phyloP scores from a whole-genome alignment of 2,888 invertebrate genomes.

The Catocala nupta region DNA sequence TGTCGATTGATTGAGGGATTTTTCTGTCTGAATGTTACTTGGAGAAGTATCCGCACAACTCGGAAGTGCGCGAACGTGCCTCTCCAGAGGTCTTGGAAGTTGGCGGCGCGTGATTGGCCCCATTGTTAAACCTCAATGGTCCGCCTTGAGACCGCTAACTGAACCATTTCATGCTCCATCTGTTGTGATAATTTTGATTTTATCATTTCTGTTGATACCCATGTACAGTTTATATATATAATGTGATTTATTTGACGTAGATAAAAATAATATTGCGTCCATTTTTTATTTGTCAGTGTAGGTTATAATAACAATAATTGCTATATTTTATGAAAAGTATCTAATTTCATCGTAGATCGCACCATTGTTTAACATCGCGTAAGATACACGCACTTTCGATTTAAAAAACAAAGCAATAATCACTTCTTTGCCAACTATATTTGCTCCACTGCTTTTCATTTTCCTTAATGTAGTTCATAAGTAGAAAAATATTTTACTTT shows the following conservation, averaged over 20 bases:
- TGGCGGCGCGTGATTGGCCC: conserved; percentile 79
- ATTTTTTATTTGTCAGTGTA: too few species aligned
- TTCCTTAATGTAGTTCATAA: too few species aligned
- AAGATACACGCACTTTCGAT: too few species aligned
- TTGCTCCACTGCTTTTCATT: too few species aligned
- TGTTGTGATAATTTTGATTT: conserved; percentile 42
- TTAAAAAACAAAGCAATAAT: too few species aligned
- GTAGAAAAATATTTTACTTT: background rate
- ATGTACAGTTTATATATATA: background rate
- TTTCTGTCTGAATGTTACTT: conserved; percentile 58
- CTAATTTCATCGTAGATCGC: too few species aligned
- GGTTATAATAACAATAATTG: too few species aligned
- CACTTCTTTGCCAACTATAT: too few species aligned
- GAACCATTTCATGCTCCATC: conserved; percentile 61
- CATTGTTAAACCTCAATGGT: conserved; percentile 80
- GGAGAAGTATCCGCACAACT: conserved; percentile 65
- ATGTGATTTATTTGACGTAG: too few species aligned
- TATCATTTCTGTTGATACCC: conserved; percentile 20
- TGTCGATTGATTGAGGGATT: conserved; percentile 62
- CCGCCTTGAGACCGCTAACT: conserved; percentile 73
- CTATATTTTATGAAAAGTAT: too few species aligned
- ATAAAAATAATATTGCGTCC: too few species aligned
- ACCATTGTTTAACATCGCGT: too few species aligned
- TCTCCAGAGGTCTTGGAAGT: conserved; percentile 72
- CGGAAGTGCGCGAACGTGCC: conserved; percentile 77